A percentile compares a stretch with the other conserved stretches of the same genome.
Evolutionary conservation across 2,888 invertebrate genomes (phyloP).

Genomic region (Dilophus febrilis): DNA sequence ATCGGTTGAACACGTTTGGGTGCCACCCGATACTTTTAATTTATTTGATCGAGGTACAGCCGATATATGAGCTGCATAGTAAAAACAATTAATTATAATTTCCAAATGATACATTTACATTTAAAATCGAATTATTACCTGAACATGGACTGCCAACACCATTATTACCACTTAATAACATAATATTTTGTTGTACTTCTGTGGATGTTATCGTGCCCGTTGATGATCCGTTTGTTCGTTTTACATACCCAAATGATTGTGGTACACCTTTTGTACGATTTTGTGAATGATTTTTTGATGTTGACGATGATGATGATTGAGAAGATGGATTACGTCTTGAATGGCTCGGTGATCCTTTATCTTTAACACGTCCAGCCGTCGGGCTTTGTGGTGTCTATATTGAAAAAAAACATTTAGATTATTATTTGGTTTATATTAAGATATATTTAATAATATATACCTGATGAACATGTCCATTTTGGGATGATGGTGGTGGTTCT

Average conservation of each 20-base stretch:
- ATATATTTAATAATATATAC: background rate
- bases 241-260: conserved; percentile 72
- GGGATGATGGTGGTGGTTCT: conserved; percentile 24
- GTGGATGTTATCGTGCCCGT: conserved; percentile 33
- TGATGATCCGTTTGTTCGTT: conserved; percentile 48
- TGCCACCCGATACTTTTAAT: conserved; percentile 79
- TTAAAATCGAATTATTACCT: no score
- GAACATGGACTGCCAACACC: no score
- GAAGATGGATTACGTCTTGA: conserved; percentile 24
- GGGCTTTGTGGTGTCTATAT: conserved; percentile 26
- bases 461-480: conserved; percentile 13
- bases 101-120: no score
- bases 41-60: conserved; percentile 65
- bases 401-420: background rate
- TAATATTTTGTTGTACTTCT: conserved; percentile 23
- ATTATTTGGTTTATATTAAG: no score
- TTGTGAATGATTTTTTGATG: conserved; percentile 20
- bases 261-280: conserved; percentile 58
- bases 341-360: conserved; percentile 29
- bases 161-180: conserved; percentile 14
- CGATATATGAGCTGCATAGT: conserved; percentile 61
- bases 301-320: no score
- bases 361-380: conserved; percentile 21
- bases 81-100: conserved; percentile 6
- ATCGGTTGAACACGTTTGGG: conserved; percentile 71